These are phyloP conservation scores for Murina feae DNA, from an alignment of 2,113 vertebrate species.

Conservation along the genomic window DNA sequence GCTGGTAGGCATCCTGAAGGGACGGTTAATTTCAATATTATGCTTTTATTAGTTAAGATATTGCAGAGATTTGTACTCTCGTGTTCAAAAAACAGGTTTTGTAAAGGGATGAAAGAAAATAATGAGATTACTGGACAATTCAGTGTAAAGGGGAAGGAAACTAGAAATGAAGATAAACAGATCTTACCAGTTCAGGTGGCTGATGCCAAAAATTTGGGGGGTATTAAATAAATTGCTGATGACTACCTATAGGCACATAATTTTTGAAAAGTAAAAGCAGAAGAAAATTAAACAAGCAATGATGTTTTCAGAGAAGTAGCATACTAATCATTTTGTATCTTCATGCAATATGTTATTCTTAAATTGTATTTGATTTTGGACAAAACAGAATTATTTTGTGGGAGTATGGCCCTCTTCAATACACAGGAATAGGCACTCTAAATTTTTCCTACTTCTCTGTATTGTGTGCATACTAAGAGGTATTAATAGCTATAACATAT, in stretches of 20 bases:
- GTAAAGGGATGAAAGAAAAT: neutral
- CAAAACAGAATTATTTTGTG: constrained; percentile 15
- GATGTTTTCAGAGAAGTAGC: neutral
- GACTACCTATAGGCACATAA: neutral
- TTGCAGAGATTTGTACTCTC: neutral
- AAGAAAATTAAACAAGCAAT: constrained; percentile 21
- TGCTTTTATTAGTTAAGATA: too few relatives aligned
- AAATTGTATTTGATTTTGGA: neutral
- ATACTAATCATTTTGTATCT: neutral
- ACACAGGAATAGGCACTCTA: neutral
- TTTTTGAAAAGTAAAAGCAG: neutral
- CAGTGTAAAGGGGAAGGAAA: neutral
- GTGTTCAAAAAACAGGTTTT: neutral
- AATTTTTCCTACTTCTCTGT: neutral
- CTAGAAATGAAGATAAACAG: neutral
- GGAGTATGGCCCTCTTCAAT: neutral
- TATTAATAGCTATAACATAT: neutral
- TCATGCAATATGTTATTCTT: neutral
- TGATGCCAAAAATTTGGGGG: neutral
- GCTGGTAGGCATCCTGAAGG: too few relatives aligned
- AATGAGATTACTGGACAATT: neutral
- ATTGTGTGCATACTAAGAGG: neutral
- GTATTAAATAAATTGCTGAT: neutral
- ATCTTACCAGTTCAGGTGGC: neutral
- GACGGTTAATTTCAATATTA: too few relatives aligned